Conservation (phyloP, 2,797 vertebrate species). For the Pangasius macronema region DNA sequence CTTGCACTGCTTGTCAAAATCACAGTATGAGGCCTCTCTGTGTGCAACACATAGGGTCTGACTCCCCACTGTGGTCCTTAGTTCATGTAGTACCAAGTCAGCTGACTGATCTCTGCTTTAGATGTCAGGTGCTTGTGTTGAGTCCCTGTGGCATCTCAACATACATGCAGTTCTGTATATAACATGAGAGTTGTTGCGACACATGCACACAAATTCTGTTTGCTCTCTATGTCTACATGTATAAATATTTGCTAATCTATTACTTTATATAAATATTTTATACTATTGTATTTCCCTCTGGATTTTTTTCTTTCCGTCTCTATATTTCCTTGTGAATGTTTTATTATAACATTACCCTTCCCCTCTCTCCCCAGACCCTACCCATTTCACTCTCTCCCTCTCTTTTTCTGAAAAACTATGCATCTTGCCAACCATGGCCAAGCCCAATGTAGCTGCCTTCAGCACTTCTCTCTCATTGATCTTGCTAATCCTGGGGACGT, state of each 20-base stretch:
- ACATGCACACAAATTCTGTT: not conserved
- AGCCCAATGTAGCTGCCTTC: constrained; percentile 65
- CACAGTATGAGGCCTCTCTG: constrained; percentile 27
- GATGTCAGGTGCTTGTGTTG: constrained; percentile 39
- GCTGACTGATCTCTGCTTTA: constrained; percentile 38
- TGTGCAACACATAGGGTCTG: constrained; percentile 15
- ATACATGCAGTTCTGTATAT: constrained; percentile 22
- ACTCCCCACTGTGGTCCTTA: constrained; percentile 23
- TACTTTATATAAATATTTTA: constrained; percentile 23
- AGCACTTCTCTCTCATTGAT: constrained; percentile 73
- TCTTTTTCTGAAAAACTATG: constrained; percentile 19
- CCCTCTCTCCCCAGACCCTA: not conserved
- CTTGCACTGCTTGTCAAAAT: constrained; percentile 32
- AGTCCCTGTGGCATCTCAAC: constrained; percentile 24
- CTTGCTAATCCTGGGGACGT: constrained; percentile 60
- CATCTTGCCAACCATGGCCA: constrained; percentile 43
- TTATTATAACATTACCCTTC: not conserved
- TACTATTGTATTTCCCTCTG: not conserved
- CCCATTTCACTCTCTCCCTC: constrained; percentile 24
- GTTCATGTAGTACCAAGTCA: constrained; percentile 30
- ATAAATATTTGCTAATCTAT: constrained; percentile 1
- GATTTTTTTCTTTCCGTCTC: not conserved
- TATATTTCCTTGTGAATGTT: constrained; percentile 6
- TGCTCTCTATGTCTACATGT: constrained; percentile 1
- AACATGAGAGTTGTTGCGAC: not conserved